phyloP scores from a whole-genome alignment of 2,797 vertebrate genomes.

The Synanceia verrucosa region DNA sequence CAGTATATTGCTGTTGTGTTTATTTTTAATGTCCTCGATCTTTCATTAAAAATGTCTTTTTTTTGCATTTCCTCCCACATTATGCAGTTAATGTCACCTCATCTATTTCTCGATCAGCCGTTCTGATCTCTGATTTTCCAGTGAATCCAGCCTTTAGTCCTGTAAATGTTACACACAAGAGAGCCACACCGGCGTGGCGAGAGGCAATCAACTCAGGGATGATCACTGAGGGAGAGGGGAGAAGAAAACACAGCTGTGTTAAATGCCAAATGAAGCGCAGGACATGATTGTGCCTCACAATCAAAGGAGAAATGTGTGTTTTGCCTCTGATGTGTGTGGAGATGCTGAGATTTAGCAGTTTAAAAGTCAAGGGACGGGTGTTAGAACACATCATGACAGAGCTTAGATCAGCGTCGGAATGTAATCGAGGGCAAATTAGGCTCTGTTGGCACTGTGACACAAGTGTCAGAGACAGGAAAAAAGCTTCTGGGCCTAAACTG shows the following conservation, averaged over 20 bases:
- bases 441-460: conserved; percentile 62
- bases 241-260: conserved; percentile 67
- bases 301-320: conserved; percentile 63
- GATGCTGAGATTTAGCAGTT: conserved; percentile 33
- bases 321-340: conserved; percentile 57
- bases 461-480: conserved; percentile 60
- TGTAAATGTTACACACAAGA: conserved; percentile 53
- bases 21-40: conserved; percentile 49
- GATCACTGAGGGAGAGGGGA: conserved; percentile 37
- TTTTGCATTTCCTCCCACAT: conserved; percentile 37
- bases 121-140: conserved; percentile 36
- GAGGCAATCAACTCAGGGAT: conserved; percentile 58
- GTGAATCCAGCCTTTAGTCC: conserved; percentile 36
- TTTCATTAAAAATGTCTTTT: conserved; percentile 61
- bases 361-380: conserved; percentile 51
- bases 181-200: conserved; percentile 28
- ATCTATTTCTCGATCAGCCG: conserved; percentile 32
- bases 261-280: conserved; percentile 76
- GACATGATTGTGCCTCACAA: conserved; percentile 67
- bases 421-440: conserved; percentile 73
- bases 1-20: conserved; percentile 41
- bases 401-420: conserved; percentile 67
- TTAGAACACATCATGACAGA: conserved; percentile 65
- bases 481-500: conserved; percentile 59
- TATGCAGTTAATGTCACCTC: conserved; percentile 43